Evolutionary conservation across 2,888 invertebrate genomes (phyloP).

Genomic region (Onthophagus sagittarius): DNA sequence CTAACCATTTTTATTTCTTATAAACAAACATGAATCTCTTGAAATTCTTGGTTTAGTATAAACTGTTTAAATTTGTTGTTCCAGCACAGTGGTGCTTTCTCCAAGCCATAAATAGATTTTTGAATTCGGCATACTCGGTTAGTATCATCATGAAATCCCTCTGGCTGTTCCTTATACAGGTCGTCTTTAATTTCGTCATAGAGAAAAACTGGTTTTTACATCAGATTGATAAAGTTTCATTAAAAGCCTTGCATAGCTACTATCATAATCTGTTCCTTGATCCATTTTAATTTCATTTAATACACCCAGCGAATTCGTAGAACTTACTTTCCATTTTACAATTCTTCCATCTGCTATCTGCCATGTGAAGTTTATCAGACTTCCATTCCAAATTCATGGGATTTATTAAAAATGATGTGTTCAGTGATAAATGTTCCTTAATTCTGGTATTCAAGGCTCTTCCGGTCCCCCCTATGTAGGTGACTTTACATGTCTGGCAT

Average conservation of each 20-base stretch:
- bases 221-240: neutral
- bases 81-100: constrained; percentile 41
- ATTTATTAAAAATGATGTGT: no score
- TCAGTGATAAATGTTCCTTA: no score
- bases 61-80: no score
- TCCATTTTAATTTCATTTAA: constrained; percentile 30
- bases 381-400: constrained; percentile 33
- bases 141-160: constrained; percentile 36
- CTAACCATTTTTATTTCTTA: no score
- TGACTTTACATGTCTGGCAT: no score
- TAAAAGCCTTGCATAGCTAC: neutral
- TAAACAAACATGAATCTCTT: no score
- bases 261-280: neutral
- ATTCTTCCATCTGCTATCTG: constrained; percentile 32
- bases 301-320: constrained; percentile 36
- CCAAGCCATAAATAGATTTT: constrained; percentile 41
- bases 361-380: constrained; percentile 35
- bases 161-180: constrained; percentile 36
- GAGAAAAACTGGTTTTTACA: neutral
- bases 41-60: no score
- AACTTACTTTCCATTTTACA: constrained; percentile 31
- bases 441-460: no score
- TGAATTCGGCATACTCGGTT: constrained; percentile 35
- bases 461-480: no score
- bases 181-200: neutral